Evolutionary conservation across 2,113 vertebrate species (phyloP), one percentile per base, ranked within the genome.

Genomic region (Seriola quinqueradiata): DNA sequence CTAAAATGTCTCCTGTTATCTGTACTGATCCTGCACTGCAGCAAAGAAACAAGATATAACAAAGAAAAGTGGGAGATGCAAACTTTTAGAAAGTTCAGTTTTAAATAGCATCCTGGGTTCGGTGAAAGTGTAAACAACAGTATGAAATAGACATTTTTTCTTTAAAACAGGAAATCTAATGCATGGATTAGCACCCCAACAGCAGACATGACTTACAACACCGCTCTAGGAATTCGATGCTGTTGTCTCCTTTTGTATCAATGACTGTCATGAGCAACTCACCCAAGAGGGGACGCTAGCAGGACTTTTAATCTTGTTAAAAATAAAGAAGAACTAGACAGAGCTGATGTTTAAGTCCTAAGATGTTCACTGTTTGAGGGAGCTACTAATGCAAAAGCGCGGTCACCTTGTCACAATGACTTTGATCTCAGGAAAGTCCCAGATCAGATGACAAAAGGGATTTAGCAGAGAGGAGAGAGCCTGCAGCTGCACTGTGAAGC

Each of bases 271-370:
- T 55, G 46, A 65, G 70, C 73, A 46, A 40, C 61, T 55, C 5
- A 13, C 7, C 32, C 60, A 46, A 12, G 42, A 70, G 59, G 57
- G 38, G 60, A 0, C 4, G 2, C 54, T 2, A 16, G 65, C 12
- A 8, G 57, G 82, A 55, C 32, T 66, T 28, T 32, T 23, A 48
- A 57, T 81, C 74, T 54, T 0, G 23, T 76, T 83, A 86, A 67
- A 87, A 75, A 91, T 83, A 89, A 70, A 75, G n/a, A 60, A 68
- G 46, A 55, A 40, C 72, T 75, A 44, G 77, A 58, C 77, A 70
- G 70, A 0, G 44, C 42, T 16, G 48, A 38, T 0, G 68, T 9
- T 12, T 63, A 25, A 63, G 72, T 8, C 52, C 34, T 36, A 46
- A 81, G 74, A 68, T 17, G 63, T 65, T 5, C 7, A 1, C 48